Evolutionary conservation across 2,888 invertebrate genomes (phyloP), one percentile per base, ranked within the genome.

Genomic region (Andrena bicolor): DNA sequence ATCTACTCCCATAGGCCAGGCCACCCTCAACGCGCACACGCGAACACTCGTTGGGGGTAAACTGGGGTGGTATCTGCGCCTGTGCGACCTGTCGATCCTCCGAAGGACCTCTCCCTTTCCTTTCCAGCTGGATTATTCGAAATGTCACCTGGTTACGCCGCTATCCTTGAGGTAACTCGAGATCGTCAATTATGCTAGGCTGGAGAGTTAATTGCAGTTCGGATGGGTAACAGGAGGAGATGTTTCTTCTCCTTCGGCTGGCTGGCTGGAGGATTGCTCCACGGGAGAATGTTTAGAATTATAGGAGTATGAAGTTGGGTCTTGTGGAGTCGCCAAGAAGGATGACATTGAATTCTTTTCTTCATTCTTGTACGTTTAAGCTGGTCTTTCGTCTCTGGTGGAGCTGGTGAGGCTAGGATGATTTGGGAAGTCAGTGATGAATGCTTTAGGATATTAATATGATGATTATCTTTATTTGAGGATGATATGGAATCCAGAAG

Each of bases 1-100:
- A 84, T 87, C 83, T 87, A 83, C 86, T 86, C 85, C 85, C 86
- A 58, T 49, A 64, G 13, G 35, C 69, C 68, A 56, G 75, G 49
- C 58, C 26, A 68, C 41, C 72, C 73, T 66, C 30, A 78, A 7
- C 71, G 83, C 83, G 83, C 83, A 83, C 71, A 20, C 83, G 74
- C 83, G 20, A 41, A 66, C 56, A 26, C 61, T 49, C 65, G 28
- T 32, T 51, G 70, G 56, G 68, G 61, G 61, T 86, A 88, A 88
- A 83, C 60, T 69, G n/a, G 73, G 20, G 10, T 23, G 61, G 4
- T 10, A 28, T 68, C 63, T 79, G 85, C 86, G 86, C 73, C 88
- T 79, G 80, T 72, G 77, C 88, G 86, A 82, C 82, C 80, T 30
- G 76, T 64, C 70, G 58, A 26, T 83, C 73, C 64, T 75, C 49